Evolutionary conservation across 1,140 invertebrate species (phyloP).

Genomic region (Trissolcus basalis): DNA sequence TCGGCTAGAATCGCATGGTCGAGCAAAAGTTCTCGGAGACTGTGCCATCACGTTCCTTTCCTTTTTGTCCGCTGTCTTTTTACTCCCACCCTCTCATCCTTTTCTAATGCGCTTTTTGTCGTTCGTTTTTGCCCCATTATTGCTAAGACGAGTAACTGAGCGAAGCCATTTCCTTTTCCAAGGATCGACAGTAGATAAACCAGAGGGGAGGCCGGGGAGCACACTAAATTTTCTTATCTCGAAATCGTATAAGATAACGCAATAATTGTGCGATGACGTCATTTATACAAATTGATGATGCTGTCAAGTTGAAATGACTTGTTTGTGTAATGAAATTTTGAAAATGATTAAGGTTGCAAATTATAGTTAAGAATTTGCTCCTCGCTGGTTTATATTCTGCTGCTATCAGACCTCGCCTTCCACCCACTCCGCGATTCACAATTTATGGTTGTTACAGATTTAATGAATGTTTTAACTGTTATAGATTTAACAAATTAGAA

Average conservation of each 20-base stretch:
- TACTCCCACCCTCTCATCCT: constrained; percentile 1
- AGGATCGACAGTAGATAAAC: too few relatives aligned
- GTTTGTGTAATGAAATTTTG: too few relatives aligned
- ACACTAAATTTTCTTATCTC: too few relatives aligned
- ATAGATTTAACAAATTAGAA: constrained; percentile 59
- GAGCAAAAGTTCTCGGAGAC: constrained; percentile 12
- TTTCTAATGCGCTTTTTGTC: not conserved
- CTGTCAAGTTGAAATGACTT: too few relatives aligned
- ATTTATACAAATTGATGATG: too few relatives aligned
- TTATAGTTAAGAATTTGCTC: too few relatives aligned
- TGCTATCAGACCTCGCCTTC: too few relatives aligned
- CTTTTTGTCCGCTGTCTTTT: constrained; percentile 1
- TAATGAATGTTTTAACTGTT: constrained; percentile 60
- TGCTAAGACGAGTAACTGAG: constrained; percentile 15
- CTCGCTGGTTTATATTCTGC: too few relatives aligned
- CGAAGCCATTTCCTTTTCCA: constrained; percentile 12
- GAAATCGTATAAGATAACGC: too few relatives aligned
- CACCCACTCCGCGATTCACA: constrained; percentile 4
- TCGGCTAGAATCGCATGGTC: constrained; percentile 1
- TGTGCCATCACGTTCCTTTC: constrained; percentile 15
- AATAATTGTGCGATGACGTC: too few relatives aligned
- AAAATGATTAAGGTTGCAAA: too few relatives aligned
- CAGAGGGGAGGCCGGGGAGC: too few relatives aligned
- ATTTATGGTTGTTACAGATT: constrained; percentile 58
- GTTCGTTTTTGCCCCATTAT: constrained; percentile 1